These are phyloP conservation scores for Unio delphinus DNA, from an alignment of 2,888 invertebrate species.

Conservation along the genomic window DNA sequence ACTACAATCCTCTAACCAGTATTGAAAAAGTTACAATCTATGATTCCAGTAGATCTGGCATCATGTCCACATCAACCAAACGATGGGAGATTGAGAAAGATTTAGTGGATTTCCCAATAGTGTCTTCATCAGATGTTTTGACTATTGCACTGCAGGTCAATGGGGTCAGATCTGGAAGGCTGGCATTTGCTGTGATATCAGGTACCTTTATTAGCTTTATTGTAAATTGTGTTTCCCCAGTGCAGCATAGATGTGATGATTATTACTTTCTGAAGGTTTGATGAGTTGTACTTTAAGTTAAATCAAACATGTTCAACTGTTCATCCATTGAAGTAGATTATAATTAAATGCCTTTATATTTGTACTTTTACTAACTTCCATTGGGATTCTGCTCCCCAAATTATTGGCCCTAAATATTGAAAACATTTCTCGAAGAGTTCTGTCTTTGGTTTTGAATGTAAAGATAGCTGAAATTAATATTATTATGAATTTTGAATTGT, in stretches of 20 bases:
- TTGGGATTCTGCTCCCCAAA: too few species aligned
- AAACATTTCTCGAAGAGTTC: too few species aligned
- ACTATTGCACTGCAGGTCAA: slow-evolving; percentile 65
- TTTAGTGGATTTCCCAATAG: slow-evolving; percentile 89
- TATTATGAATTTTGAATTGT: too few species aligned
- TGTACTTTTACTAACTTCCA: too few species aligned
- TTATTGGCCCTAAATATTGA: too few species aligned
- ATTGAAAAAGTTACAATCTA: slow-evolving; percentile 65
- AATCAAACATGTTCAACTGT: too few species aligned
- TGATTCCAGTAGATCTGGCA: slow-evolving; percentile 30
- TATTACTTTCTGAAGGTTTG: neutral
- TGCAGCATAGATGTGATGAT: too few species aligned
- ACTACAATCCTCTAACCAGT: slow-evolving; percentile 65
- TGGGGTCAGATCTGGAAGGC: slow-evolving; percentile 60
- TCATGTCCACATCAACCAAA: slow-evolving; percentile 21
- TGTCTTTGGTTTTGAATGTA: too few species aligned
- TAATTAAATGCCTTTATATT: too few species aligned
- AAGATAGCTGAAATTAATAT: too few species aligned
- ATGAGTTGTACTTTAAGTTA: too few species aligned
- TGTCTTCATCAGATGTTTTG: slow-evolving; percentile 77
- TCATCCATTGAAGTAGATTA: too few species aligned
- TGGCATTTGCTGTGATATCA: slow-evolving; percentile 63
- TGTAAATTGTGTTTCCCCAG: neutral
- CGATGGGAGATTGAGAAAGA: slow-evolving; percentile 77
- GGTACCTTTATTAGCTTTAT: slow-evolving; percentile 48